A percentile compares a stretch with the other conserved stretches of the same genome.
These are phyloP conservation scores for Sebastes minor DNA, from an alignment of 2,797 vertebrate genomes.

Conservation along the genomic window DNA sequence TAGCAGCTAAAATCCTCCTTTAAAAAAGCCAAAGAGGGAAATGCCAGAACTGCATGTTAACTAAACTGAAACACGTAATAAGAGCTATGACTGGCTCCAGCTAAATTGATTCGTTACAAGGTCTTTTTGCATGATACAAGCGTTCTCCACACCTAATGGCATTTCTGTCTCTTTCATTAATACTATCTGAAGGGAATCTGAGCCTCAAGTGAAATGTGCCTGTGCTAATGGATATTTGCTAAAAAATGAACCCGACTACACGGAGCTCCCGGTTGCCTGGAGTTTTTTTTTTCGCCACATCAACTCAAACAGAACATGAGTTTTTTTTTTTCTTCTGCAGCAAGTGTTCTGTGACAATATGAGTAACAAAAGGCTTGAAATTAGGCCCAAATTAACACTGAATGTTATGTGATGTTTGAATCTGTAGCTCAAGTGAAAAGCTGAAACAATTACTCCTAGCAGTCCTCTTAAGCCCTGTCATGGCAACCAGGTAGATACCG, in stretches of 20 bases:
- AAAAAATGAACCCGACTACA: not conserved
- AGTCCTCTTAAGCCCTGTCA: not conserved
- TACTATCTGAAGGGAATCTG: not conserved
- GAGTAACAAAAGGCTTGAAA: not conserved
- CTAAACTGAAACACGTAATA: not conserved
- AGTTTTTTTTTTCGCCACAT: not conserved
- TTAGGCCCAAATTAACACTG: not conserved
- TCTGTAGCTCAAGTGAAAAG: not conserved
- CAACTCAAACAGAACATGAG: not conserved
- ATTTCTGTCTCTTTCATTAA: not conserved
- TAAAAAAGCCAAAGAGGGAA: slow-evolving; percentile 4
- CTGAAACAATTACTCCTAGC: not conserved
- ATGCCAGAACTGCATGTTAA: slow-evolving; percentile 27
- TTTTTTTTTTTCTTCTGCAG: not conserved
- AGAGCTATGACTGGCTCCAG: not conserved
- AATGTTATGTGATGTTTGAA: not conserved
- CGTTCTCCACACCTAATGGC: not conserved
- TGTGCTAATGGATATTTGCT: not conserved
- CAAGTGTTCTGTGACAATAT: not conserved
- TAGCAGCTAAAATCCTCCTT: slow-evolving; percentile 31
- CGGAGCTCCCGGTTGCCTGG: not conserved
- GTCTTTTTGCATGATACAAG: not conserved
- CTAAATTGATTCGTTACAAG: not conserved
- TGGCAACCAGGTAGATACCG: not conserved
- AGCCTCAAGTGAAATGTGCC: not conserved